phyloP scores from a whole-genome alignment of 2,797 vertebrate species.

The Discoglossus pictus region DNA sequence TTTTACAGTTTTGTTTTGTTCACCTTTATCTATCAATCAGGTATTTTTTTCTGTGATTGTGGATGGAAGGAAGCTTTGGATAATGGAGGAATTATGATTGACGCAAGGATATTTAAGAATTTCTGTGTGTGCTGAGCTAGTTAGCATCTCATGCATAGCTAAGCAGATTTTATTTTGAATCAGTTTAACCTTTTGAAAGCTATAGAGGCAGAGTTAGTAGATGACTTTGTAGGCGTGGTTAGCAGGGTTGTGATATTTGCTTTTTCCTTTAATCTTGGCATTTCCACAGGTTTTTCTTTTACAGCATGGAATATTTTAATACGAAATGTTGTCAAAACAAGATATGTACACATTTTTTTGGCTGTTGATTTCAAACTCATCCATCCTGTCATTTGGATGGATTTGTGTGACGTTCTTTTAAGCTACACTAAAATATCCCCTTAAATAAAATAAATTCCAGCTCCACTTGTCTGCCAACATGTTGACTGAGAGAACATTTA shows the following conservation, averaged over 20 bases:
- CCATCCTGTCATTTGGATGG: too few relatives aligned
- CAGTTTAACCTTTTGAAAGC: background rate
- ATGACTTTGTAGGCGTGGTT: too few relatives aligned
- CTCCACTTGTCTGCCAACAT: too few relatives aligned
- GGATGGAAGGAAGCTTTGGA: constrained; percentile 86
- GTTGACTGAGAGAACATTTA: too few relatives aligned
- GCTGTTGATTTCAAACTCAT: too few relatives aligned
- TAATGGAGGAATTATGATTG: constrained; percentile 55
- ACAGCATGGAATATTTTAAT: too few relatives aligned
- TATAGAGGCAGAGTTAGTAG: background rate
- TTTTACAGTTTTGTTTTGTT: constrained; percentile 66
- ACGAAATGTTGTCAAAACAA: too few relatives aligned
- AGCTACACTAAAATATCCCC: too few relatives aligned
- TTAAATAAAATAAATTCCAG: too few relatives aligned
- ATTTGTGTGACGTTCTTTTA: too few relatives aligned
- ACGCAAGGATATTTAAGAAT: background rate
- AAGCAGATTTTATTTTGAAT: background rate
- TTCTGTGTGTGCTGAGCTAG: constrained; percentile 11
- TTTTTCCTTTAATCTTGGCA: constrained; percentile 1
- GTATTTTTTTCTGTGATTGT: constrained; percentile 87
- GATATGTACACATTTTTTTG: too few relatives aligned
- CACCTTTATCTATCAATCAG: constrained; percentile 75
- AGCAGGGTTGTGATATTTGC: background rate
- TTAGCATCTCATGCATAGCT: constrained; percentile 23
- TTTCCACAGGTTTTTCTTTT: constrained; percentile 24